Evolutionary conservation across 2,113 vertebrate species (phyloP).

Genomic region (Hippocampus abdominalis): DNA sequence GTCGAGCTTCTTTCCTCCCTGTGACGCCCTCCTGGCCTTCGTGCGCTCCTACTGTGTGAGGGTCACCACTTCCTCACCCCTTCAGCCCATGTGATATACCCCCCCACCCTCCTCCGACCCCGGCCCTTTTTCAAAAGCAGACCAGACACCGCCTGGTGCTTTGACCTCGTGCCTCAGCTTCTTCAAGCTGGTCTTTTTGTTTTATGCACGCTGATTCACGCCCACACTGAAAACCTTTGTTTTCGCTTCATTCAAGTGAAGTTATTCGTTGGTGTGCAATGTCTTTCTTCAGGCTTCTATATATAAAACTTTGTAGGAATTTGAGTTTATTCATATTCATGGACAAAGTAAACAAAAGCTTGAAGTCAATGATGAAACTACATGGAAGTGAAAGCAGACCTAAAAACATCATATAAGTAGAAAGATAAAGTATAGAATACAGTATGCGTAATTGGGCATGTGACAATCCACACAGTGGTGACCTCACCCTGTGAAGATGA

Average conservation of each 20-base stretch:
- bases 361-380: too few species aligned
- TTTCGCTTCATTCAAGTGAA: background rate
- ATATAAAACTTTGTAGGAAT: background rate
- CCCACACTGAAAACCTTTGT: background rate
- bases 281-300: background rate
- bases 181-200: background rate
- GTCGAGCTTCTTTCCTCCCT: constrained; percentile 3
- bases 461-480: too few species aligned
- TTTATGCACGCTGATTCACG: background rate
- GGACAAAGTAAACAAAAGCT: too few species aligned
- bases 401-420: too few species aligned
- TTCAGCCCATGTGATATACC: background rate
- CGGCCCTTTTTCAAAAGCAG: background rate
- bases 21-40: constrained; percentile 37
- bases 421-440: too few species aligned
- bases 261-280: background rate
- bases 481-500: too few species aligned
- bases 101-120: too few species aligned
- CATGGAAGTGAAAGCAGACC: too few species aligned
- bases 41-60: constrained; percentile 13
- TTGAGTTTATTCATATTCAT: too few species aligned
- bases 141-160: constrained; percentile 11
- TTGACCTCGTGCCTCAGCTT: background rate
- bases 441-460: too few species aligned
- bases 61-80: constrained; percentile 4